These are phyloP conservation scores for Amniataba percoides DNA, from an alignment of 2,797 vertebrate genomes.

Conservation along the genomic window DNA sequence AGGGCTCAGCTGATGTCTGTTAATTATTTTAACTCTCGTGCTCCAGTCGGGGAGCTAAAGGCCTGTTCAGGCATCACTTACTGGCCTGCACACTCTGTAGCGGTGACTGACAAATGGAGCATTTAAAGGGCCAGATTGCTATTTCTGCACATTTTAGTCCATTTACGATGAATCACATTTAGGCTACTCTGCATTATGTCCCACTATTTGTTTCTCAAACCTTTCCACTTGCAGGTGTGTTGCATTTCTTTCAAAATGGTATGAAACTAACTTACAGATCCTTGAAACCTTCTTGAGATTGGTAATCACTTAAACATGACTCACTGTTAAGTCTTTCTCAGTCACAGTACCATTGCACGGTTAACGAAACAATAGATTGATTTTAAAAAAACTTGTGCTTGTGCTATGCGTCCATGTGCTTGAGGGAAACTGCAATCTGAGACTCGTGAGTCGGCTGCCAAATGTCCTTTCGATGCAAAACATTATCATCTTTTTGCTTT, in stretches of 20 bases:
- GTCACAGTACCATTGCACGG: neutral
- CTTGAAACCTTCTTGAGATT: neutral
- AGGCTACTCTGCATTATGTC: constrained; percentile 3
- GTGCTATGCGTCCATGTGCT: neutral
- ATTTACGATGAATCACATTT: constrained; percentile 37
- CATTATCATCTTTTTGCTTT: neutral
- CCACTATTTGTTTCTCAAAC: neutral
- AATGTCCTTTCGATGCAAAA: constrained; percentile 11
- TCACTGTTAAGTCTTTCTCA: neutral
- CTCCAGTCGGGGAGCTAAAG: constrained; percentile 55
- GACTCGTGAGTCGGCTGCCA: neutral
- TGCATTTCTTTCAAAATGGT: neutral
- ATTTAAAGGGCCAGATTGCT: constrained; percentile 45
- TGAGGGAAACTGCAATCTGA: neutral
- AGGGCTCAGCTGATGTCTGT: constrained; percentile 38
- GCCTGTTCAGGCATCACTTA: constrained; percentile 29
- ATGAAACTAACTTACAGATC: neutral
- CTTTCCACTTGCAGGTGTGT: neutral
- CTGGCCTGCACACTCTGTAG: constrained; percentile 12
- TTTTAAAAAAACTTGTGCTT: neutral
- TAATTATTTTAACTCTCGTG: constrained; percentile 60
- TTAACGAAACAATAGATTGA: constrained; percentile 4
- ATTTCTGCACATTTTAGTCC: constrained; percentile 41
- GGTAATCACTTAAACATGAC: neutral
- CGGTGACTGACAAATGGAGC: constrained; percentile 48